phyloP scores from a whole-genome alignment of 2,797 vertebrate species.

The Erethizon dorsatum region DNA sequence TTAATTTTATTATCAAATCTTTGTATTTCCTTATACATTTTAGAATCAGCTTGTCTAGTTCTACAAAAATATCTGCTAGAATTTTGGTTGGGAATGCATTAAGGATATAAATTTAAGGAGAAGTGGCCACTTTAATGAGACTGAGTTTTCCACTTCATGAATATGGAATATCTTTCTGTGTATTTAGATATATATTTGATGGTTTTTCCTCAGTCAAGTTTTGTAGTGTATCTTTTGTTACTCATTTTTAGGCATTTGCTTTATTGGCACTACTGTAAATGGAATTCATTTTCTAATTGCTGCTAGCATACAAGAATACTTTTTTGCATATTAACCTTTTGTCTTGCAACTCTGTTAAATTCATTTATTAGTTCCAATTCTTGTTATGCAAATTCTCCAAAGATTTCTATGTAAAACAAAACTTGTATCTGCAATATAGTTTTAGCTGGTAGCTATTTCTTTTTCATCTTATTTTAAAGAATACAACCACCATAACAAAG shows the following conservation, averaged over 20 bases:
- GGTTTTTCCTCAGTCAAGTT: neutral
- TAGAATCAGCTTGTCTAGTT: conserved; percentile 34
- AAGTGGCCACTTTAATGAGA: neutral
- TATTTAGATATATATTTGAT: neutral
- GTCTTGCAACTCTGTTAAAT: neutral
- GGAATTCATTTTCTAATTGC: neutral
- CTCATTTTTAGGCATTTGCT: conserved; percentile 38
- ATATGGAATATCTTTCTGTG: neutral
- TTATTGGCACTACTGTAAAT: conserved; percentile 30
- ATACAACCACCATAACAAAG: neutral
- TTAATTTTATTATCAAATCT: conserved; percentile 25
- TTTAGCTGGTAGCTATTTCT: neutral
- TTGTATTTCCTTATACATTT: conserved; percentile 18
- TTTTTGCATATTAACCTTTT: conserved; percentile 8
- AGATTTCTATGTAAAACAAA: conserved; percentile 9
- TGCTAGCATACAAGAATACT: neutral
- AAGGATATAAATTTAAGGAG: neutral
- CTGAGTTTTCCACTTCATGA: neutral
- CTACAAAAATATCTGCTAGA: neutral
- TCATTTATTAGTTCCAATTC: conserved; percentile 29
- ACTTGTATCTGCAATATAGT: neutral
- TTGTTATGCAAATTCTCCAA: neutral
- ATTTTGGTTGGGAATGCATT: neutral
- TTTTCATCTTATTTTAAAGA: conserved; percentile 6
- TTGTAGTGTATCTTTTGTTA: neutral